phyloP scores from a whole-genome alignment of 1,140 invertebrate species.

The Bombus picipes region DNA sequence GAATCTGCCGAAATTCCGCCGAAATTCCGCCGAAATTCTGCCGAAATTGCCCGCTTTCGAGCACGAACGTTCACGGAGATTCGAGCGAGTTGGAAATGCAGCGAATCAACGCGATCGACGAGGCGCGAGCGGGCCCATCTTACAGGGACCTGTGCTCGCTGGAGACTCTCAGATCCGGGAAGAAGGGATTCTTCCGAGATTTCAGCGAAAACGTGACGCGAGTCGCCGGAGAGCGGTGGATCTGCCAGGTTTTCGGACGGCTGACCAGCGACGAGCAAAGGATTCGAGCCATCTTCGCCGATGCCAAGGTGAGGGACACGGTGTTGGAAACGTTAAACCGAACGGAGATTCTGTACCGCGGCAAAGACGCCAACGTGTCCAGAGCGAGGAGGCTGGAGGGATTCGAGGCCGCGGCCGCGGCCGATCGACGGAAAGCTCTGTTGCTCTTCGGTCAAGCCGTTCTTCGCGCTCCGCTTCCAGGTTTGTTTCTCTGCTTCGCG shows the following conservation, averaged over 20 bases:
- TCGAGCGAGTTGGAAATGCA: fast-evolving
- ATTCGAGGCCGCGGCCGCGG: conserved; percentile 78
- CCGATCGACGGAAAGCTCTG: conserved; percentile 83
- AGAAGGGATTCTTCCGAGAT: conserved; percentile 85
- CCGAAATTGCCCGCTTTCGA: too few relatives aligned
- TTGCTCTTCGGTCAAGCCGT: conserved; percentile 85
- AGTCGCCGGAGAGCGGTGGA: conserved; percentile 82
- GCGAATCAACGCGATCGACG: not conserved
- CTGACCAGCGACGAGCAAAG: conserved; percentile 82
- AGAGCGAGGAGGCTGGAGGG: conserved; percentile 81
- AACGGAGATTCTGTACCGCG: conserved; percentile 83
- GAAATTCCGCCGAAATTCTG: too few relatives aligned
- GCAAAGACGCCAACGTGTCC: conserved; percentile 83
- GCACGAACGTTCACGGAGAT: not conserved
- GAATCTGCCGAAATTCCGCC: too few relatives aligned
- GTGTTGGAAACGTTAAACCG: conserved; percentile 83
- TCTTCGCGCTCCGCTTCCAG: conserved; percentile 80
- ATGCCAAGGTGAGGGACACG: conserved; percentile 82
- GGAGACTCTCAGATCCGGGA: conserved; percentile 84
- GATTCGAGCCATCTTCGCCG: conserved; percentile 81
- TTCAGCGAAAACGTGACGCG: conserved; percentile 82
- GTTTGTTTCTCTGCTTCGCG: not conserved
- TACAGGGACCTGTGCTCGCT: conserved; percentile 83
- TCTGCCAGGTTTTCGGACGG: conserved; percentile 82
- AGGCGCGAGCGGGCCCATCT: conserved; percentile 54